phyloP scores from a whole-genome alignment of 2,113 vertebrate species.

The Pteropus alecto region DNA sequence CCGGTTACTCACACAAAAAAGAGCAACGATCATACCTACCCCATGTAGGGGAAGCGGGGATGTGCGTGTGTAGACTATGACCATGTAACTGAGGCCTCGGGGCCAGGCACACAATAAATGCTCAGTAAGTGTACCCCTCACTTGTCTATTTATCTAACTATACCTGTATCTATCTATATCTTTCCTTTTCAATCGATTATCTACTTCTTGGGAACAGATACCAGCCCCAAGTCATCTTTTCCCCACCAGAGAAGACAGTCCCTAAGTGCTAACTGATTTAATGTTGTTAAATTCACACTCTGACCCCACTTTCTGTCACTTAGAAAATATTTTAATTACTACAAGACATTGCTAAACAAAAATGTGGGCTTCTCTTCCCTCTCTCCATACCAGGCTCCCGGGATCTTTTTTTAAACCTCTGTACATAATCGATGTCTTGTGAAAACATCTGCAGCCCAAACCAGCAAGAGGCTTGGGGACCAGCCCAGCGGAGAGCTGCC shows the following conservation, averaged over 20 bases:
- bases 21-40: no score
- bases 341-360: neutral
- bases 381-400: neutral
- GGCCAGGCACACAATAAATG: no score
- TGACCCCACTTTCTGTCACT: neutral
- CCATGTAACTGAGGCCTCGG: neutral
- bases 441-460: neutral
- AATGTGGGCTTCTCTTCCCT: neutral
- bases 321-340: neutral
- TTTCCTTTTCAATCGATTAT: neutral
- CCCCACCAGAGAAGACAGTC: neutral
- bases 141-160: neutral
- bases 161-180: neutral
- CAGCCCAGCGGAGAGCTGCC: neutral
- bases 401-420: neutral
- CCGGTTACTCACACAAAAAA: neutral
- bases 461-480: neutral
- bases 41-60: accelerated
- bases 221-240: neutral
- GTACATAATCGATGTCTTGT: neutral
- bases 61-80: neutral
- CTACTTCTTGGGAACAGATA: neutral
- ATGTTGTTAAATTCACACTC: neutral
- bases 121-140: accelerated
- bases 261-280: neutral